Evolutionary conservation across 1,140 invertebrate species (phyloP).

Genomic region (Pristionchus pacificus): DNA sequence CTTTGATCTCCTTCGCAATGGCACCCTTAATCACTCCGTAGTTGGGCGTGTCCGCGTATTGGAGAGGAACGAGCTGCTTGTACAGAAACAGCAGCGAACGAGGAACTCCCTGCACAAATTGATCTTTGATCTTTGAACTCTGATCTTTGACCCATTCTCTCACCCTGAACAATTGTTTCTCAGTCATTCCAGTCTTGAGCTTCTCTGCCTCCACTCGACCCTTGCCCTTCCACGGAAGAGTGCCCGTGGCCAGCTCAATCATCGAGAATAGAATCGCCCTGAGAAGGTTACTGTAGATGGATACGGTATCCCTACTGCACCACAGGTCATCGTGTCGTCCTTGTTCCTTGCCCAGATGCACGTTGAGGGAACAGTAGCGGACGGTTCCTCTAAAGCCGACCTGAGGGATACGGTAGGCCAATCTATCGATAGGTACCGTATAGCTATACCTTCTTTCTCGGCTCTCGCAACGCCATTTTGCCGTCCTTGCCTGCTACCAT

Average conservation of each 20-base stretch:
- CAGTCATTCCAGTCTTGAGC: slow-evolving; percentile 35
- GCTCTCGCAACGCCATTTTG: slow-evolving; percentile 37
- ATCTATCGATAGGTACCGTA: not conserved
- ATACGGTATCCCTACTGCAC: slow-evolving; percentile 55
- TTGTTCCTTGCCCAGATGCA: slow-evolving; percentile 82
- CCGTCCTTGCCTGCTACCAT: slow-evolving; percentile 25
- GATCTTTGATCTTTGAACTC: too few species aligned
- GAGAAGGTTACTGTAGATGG: not conserved
- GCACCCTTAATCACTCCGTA: not conserved
- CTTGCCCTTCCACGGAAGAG: slow-evolving; percentile 77
- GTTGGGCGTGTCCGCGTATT: not conserved
- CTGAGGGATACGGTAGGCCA: not conserved
- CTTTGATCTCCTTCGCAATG: not conserved
- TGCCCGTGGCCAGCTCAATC: slow-evolving; percentile 81
- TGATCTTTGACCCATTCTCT: too few species aligned
- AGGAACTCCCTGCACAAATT: too few species aligned
- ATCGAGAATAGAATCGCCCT: slow-evolving; percentile 71
- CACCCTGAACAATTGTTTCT: slow-evolving; percentile 24
- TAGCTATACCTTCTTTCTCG: slow-evolving; percentile 29
- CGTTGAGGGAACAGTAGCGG: slow-evolving; percentile 94
- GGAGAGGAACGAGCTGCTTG: not conserved
- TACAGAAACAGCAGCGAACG: not conserved
- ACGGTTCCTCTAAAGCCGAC: slow-evolving; percentile 76
- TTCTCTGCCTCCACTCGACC: slow-evolving; percentile 32
- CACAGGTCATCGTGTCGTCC: slow-evolving; percentile 77